A percentile compares a stretch with the other conserved stretches of the same genome.
phyloP scores from a whole-genome alignment of 2,797 vertebrate species.

The Peromyscus nudipes region DNA sequence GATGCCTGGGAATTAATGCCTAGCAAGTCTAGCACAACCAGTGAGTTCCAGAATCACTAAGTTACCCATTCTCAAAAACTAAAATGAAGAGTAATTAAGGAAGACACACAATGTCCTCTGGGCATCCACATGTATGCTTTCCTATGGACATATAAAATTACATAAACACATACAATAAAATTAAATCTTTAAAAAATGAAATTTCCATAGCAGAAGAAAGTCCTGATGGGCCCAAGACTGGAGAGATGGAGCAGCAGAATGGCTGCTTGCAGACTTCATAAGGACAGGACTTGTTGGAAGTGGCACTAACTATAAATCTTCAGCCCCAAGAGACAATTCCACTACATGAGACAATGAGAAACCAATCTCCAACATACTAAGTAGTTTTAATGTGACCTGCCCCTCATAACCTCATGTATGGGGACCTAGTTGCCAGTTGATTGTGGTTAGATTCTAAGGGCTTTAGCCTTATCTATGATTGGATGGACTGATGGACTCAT shows the following conservation, averaged over 20 bases:
- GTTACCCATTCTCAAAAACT: not conserved
- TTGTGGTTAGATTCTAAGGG: not conserved
- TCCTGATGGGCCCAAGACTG: not conserved
- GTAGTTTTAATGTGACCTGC: not conserved
- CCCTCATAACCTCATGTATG: not conserved
- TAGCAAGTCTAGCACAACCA: not conserved
- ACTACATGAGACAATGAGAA: not conserved
- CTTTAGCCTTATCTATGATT: not conserved
- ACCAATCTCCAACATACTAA: not conserved
- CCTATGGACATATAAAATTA: not conserved
- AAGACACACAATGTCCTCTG: not conserved
- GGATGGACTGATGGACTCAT: not conserved
- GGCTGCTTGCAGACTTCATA: not conserved
- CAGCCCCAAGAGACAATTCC: not conserved
- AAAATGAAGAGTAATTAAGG: not conserved
- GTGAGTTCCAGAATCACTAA: not conserved
- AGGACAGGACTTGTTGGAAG: not conserved
- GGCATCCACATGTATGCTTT: too few species aligned
- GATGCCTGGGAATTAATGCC: not conserved
- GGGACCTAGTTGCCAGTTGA: not conserved
- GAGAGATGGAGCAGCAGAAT: too few species aligned
- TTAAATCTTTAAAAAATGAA: not conserved
- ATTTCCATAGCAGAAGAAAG: not conserved
- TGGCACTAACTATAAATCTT: not conserved
- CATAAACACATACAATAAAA: not conserved